These are phyloP conservation scores for Plecturocebus donacophilus DNA, from an alignment of 2,113 vertebrate genomes.

Conservation along the genomic window DNA sequence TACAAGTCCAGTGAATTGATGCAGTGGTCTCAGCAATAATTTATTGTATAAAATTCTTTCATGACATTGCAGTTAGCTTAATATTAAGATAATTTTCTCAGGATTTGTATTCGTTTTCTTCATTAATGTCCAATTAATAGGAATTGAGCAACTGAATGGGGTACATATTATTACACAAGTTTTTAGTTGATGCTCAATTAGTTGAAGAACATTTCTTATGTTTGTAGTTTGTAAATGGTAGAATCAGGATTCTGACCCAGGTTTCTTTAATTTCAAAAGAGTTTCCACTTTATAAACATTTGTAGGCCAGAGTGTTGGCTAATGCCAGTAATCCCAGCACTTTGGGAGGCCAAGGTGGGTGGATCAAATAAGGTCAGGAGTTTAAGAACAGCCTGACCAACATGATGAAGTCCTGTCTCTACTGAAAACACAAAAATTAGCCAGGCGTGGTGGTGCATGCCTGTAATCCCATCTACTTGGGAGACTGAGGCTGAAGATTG, in stretches of 20 bases:
- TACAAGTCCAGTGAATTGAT: neutral
- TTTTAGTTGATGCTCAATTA: neutral
- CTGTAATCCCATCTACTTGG: no score
- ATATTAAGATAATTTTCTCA: neutral
- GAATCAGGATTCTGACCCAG: neutral
- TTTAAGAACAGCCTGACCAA: no score
- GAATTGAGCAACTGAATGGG: neutral
- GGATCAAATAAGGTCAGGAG: no score
- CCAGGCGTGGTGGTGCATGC: rapidly evolving
- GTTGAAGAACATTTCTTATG: neutral
- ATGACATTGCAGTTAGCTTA: neutral
- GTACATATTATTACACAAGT: neutral
- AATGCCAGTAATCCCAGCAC: no score
- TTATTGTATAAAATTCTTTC: neutral
- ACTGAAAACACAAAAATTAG: no score
- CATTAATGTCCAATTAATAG: neutral
- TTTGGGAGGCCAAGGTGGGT: no score
- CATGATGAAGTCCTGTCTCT: no score
- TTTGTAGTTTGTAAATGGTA: neutral
- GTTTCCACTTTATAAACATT: neutral
- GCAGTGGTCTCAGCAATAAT: neutral
- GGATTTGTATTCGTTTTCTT: neutral
- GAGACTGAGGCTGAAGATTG: no score
- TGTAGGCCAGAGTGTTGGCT: no score
- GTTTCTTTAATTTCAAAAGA: neutral